Base-by-base conservation (phyloP, 2,888 invertebrate species). In the Eutolmus rufibarbis region DNA sequence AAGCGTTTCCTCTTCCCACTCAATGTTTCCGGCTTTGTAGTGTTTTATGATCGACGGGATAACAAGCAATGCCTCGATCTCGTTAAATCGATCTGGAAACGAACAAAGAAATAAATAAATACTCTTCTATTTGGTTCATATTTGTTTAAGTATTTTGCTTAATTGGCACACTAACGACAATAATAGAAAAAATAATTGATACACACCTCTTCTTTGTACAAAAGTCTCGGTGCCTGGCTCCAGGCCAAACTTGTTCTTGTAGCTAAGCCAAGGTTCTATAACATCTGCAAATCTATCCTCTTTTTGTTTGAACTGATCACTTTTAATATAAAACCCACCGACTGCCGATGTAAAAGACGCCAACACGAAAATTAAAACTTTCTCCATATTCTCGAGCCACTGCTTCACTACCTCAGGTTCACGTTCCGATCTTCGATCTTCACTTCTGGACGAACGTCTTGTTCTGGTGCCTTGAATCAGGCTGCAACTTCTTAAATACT, bases 41-140 rank as follows among this genome's bases (percentile, higher is more conserved):
- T 88, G 87, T 12, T 86, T 87, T 51, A 88, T 87, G 3, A 89
- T 87, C 0, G 84, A 37, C 34, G 89, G 89, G 34, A 89, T 89
- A 8, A 89, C 23, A n/a, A 79, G 56, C 23, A 89, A 56, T 14
- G 76, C 88, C 51, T 88, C 88, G 34, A 88, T 74, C 86, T 89
- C 89, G 76, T 66, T 84, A 66, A 84, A 84, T n/a, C 40, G 31
- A 12, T 84, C 82, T 84, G 16, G 28, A 57, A 84, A 9, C 12
- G 0, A 66, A 66, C 16, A 66, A 66, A 12, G 1, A 37, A 84
- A 37, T 2, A 56, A 81, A 19, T 51, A 8, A 81, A 2, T 3
- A 14, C n/a, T 2, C n/a, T 51, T 2, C 19, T 31, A 46, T 28
- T 46, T 46, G 16, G 2, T 12, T 46, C 3, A 14, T 46, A 5